Evolutionary conservation across 2,113 vertebrate species (phyloP).

Genomic region (Montifringilla adamsi): DNA sequence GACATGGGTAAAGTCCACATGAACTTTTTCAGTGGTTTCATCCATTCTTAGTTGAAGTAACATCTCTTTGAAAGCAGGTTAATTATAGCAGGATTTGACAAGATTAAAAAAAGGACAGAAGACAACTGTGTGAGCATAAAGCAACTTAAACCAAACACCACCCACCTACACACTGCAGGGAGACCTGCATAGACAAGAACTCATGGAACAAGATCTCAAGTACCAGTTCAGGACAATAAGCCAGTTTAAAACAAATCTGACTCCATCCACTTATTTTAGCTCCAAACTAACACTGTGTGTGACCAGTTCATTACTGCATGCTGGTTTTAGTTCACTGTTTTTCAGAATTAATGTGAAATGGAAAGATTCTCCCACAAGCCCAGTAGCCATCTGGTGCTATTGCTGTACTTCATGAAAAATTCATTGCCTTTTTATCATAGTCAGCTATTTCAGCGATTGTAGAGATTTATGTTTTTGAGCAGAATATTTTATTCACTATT

Average conservation of each 20-base stretch:
- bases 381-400: conserved; percentile 26
- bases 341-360: not conserved
- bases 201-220: not conserved
- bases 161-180: not conserved
- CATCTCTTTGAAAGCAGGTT: not conserved
- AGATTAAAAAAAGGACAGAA: not conserved
- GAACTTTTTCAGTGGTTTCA: not conserved
- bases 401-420: conserved; percentile 52
- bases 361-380: conserved; percentile 23
- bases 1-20: not conserved
- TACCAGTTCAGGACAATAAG: not conserved
- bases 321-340: not conserved
- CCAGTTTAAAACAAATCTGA: not conserved
- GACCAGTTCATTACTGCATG: not conserved
- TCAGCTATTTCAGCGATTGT: conserved; percentile 1
- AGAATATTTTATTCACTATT: conserved; percentile 26
- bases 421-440: conserved; percentile 29
- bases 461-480: conserved; percentile 40
- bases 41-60: not conserved
- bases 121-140: not conserved
- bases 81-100: not conserved
- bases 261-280: not conserved
- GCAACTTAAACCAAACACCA: not conserved
- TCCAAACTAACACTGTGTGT: not conserved
- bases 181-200: not conserved